A percentile compares a stretch with the other conserved stretches of the same genome.
phyloP scores from a whole-genome alignment of 2,113 vertebrate species.

The Tachysurus fulvidraco region DNA sequence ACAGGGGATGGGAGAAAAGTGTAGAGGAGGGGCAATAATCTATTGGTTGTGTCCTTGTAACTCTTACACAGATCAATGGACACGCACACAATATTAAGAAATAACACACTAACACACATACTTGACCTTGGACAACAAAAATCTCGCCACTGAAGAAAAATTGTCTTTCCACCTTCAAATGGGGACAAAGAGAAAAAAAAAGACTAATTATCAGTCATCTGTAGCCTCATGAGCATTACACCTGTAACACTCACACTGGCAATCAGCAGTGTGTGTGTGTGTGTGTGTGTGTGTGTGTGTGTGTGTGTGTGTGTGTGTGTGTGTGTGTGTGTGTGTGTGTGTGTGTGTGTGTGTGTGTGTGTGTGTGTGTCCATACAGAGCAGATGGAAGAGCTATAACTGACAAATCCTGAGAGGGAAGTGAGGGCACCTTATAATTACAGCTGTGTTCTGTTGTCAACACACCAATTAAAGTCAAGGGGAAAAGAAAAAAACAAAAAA shows the following conservation, averaged over 20 bases:
- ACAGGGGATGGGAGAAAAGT: background rate
- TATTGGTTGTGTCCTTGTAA: slow-evolving; percentile 29
- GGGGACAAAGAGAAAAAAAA: slow-evolving; percentile 30
- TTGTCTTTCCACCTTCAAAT: slow-evolving; percentile 26
- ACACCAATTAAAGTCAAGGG: slow-evolving; percentile 51
- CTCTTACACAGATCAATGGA: background rate
- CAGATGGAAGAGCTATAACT: slow-evolving; percentile 59
- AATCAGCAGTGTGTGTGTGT: slow-evolving; percentile 40
- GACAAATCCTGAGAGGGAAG: slow-evolving; percentile 54
- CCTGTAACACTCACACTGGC: slow-evolving; percentile 41
- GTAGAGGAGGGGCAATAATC: slow-evolving; percentile 1
- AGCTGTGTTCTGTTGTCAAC: slow-evolving; percentile 50
- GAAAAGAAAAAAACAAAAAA: slow-evolving; percentile 17
- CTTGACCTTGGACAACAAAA: slow-evolving; percentile 9
- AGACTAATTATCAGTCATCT: slow-evolving; percentile 41
- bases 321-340: slow-evolving; percentile 38
- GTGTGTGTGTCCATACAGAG: slow-evolving; percentile 39
- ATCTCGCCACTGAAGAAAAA: background rate
- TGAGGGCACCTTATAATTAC: slow-evolving; percentile 55
- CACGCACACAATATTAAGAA: background rate
- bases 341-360: slow-evolving; percentile 44
- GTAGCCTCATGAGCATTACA: slow-evolving; percentile 41
- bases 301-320: slow-evolving; percentile 42
- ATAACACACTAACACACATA: slow-evolving; percentile 33
- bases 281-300: slow-evolving; percentile 46